phyloP scores from a whole-genome alignment of 1,140 invertebrate species.

The Ips nitidus region DNA sequence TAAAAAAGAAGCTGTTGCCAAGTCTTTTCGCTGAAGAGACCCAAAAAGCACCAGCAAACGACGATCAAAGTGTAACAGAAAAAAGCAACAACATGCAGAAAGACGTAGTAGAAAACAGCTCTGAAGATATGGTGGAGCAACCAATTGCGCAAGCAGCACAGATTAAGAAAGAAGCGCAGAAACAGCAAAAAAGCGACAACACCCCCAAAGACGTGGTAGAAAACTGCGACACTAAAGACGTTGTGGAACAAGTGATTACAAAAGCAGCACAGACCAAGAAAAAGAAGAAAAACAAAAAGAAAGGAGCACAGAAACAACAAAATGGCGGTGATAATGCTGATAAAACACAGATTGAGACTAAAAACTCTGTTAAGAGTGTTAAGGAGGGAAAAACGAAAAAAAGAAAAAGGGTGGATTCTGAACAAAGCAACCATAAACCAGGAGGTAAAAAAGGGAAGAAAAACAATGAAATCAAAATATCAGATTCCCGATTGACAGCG shows the following conservation, averaged over 20 bases:
- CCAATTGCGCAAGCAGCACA: neutral
- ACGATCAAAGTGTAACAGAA: too few relatives aligned
- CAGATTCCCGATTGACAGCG: slow-evolving; percentile 78
- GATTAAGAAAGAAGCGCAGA: neutral
- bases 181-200: neutral
- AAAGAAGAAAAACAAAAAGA: slow-evolving; percentile 35
- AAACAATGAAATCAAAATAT: slow-evolving; percentile 52
- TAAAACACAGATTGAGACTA: neutral
- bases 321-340: slow-evolving; percentile 15
- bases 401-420: slow-evolving; percentile 33
- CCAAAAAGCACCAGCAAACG: neutral
- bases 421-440: slow-evolving; percentile 27
- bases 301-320: slow-evolving; percentile 35
- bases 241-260: neutral
- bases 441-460: slow-evolving; percentile 33
- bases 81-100: too few relatives aligned
- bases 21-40: slow-evolving; percentile 63
- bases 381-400: slow-evolving; percentile 31
- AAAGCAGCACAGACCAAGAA: neutral
- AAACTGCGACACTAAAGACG: neutral
- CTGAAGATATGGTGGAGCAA: neutral
- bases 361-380: neutral
- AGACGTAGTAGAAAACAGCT: too few relatives aligned
- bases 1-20: slow-evolving; percentile 84
- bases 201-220: neutral